These are phyloP conservation scores for Motacilla alba DNA, from an alignment of 2,113 vertebrate species.

Conservation along the genomic window DNA sequence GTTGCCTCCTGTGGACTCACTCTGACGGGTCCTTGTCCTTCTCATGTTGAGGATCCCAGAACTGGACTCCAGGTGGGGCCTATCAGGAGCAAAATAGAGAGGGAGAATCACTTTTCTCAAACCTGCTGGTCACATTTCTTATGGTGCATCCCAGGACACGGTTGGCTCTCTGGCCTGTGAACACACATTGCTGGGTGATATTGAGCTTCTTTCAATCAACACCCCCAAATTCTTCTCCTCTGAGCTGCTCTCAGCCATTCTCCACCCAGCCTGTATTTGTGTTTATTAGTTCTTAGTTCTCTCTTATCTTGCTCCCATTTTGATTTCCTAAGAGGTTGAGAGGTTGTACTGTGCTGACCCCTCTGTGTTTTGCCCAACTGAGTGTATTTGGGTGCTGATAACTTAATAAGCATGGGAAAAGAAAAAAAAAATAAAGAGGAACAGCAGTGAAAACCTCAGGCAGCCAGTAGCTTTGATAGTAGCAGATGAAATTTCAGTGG, in stretches of 20 bases:
- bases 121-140: fast-evolving
- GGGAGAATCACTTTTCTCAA: background rate
- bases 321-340: background rate
- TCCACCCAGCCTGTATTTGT: background rate
- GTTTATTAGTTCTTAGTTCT: background rate
- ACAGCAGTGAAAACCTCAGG: background rate
- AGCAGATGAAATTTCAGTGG: conserved; percentile 18
- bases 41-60: background rate
- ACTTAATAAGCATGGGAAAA: background rate
- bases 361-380: background rate
- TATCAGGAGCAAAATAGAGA: background rate
- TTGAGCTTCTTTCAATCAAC: background rate
- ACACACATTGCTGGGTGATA: background rate
- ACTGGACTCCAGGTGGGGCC: background rate
- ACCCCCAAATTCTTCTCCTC: background rate
- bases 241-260: background rate
- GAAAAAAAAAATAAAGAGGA: background rate
- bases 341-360: background rate
- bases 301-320: background rate
- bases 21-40: background rate
- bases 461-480: background rate
- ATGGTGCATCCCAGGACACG: background rate
- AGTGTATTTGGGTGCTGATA: background rate
- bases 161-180: background rate
- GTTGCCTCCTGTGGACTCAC: background rate